Percentiles rank a stretch among this genome's conserved stretches.
These are phyloP conservation scores for Phalera bucephala DNA, from an alignment of 2,888 invertebrate species.

Conservation along the genomic window DNA sequence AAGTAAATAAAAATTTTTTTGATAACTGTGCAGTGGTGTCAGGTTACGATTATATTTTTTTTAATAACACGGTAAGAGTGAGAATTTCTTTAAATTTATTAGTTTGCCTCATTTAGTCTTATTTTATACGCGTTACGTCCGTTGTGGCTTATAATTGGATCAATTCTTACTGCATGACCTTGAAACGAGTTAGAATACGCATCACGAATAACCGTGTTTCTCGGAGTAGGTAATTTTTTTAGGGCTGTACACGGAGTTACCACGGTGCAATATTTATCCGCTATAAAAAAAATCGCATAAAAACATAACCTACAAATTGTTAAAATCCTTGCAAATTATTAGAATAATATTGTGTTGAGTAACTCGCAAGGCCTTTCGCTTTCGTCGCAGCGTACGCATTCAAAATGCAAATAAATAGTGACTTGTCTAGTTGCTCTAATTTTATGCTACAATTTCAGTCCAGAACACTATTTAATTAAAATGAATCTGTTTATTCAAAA, in stretches of 20 bases:
- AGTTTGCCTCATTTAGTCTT: too few relatives aligned
- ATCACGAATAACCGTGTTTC: slow-evolving; percentile 16
- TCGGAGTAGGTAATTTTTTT: not conserved
- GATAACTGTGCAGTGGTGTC: slow-evolving; percentile 18
- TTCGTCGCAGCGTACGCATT: too few relatives aligned
- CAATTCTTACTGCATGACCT: slow-evolving; percentile 33
- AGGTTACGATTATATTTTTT: slow-evolving; percentile 26
- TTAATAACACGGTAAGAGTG: slow-evolving; percentile 12
- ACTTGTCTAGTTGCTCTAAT: too few relatives aligned
- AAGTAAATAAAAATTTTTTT: slow-evolving; percentile 25
- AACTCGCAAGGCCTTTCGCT: not conserved
- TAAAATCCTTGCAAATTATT: too few relatives aligned
- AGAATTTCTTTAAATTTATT: slow-evolving; percentile 2
- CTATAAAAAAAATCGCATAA: not conserved
- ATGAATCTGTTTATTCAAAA: too few relatives aligned
- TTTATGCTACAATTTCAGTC: too few relatives aligned
- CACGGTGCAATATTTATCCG: slow-evolving; percentile 12
- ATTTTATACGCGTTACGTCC: slow-evolving; percentile 8
- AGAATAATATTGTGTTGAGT: too few relatives aligned
- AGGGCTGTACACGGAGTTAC: slow-evolving; percentile 12
- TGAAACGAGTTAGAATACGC: slow-evolving; percentile 32
- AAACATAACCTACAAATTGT: not conserved
- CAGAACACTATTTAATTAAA: too few relatives aligned
- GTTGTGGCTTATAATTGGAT: slow-evolving; percentile 30
- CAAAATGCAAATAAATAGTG: too few relatives aligned